A percentile compares a stretch with the other conserved stretches of the same genome.
Evolutionary conservation across 2,797 vertebrate species (phyloP).

Genomic region (Nannoperca obscura): DNA sequence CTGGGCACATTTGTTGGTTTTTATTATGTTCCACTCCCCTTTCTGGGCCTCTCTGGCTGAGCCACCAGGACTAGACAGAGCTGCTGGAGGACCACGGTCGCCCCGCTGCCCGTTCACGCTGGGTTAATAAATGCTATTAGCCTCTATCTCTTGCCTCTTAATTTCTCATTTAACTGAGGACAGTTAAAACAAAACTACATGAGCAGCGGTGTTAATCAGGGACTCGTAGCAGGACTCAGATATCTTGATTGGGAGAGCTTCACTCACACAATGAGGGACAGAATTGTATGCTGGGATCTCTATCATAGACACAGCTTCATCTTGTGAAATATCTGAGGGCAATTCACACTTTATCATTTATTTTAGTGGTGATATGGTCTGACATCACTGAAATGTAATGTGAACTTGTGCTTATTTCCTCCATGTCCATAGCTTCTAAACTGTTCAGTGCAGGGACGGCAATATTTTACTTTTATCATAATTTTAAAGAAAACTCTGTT

Average conservation of each 20-base stretch:
- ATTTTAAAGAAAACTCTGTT: not conserved
- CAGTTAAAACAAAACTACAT: constrained; percentile 69
- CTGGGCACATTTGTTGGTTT: constrained; percentile 92
- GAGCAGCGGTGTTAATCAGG: constrained; percentile 75
- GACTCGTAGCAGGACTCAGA: constrained; percentile 61
- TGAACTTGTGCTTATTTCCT: not conserved
- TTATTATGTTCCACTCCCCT: constrained; percentile 85
- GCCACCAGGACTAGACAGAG: constrained; percentile 55
- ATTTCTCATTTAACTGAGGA: constrained; percentile 80
- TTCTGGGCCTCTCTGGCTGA: constrained; percentile 71
- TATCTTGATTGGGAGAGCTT: constrained; percentile 67
- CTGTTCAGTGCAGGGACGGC: not conserved
- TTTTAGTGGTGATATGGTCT: not conserved
- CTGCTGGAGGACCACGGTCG: constrained; percentile 49
- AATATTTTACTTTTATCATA: not conserved
- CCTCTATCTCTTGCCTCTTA: constrained; percentile 80
- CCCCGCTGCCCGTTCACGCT: constrained; percentile 71
- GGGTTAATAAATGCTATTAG: constrained; percentile 85
- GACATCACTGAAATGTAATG: not conserved
- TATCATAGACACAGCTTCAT: constrained; percentile 5
- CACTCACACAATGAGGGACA: constrained; percentile 52
- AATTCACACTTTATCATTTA: constrained; percentile 17
- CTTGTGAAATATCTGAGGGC: constrained; percentile 25
- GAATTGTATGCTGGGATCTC: constrained; percentile 42
- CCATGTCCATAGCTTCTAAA: not conserved